Evolutionary conservation across 2,888 invertebrate species (phyloP).

Genomic region (Odontomyia ornata): DNA sequence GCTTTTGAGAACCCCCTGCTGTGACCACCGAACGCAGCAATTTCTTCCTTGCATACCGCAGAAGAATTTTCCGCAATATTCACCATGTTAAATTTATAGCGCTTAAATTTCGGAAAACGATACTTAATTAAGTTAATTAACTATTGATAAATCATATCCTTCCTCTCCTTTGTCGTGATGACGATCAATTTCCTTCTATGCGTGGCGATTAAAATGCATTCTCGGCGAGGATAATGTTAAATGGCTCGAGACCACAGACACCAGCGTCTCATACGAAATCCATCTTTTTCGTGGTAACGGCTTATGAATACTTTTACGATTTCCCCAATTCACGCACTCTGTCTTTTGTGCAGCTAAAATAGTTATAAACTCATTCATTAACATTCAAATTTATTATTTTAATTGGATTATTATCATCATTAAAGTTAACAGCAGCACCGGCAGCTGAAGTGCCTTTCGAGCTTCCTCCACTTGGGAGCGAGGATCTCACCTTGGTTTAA

Average conservation of each 20-base stretch:
- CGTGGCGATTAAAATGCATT: not conserved
- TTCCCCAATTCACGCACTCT: not conserved
- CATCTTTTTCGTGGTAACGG: not conserved
- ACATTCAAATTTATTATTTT: conserved; percentile 37
- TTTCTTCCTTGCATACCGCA: too few relatives aligned
- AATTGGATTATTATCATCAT: conserved; percentile 42
- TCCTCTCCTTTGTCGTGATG: not conserved
- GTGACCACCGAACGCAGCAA: too few relatives aligned
- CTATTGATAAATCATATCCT: not conserved
- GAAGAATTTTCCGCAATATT: not conserved
- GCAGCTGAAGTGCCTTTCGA: not conserved
- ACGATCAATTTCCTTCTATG: not conserved
- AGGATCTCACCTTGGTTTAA: too few relatives aligned
- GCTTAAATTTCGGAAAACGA: not conserved
- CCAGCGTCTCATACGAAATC: not conserved
- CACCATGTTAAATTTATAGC: not conserved
- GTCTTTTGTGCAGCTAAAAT: conserved; percentile 8
- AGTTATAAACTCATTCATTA: conserved; percentile 31
- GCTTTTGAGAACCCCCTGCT: too few relatives aligned
- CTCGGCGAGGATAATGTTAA: not conserved
- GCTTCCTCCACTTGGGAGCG: too few relatives aligned
- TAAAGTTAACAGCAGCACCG: conserved; percentile 6
- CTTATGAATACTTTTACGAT: not conserved
- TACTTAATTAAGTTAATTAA: not conserved
- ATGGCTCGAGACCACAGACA: not conserved